Conservation (phyloP, 2,797 vertebrate genomes). For the Emydoidea blandingii region DNA sequence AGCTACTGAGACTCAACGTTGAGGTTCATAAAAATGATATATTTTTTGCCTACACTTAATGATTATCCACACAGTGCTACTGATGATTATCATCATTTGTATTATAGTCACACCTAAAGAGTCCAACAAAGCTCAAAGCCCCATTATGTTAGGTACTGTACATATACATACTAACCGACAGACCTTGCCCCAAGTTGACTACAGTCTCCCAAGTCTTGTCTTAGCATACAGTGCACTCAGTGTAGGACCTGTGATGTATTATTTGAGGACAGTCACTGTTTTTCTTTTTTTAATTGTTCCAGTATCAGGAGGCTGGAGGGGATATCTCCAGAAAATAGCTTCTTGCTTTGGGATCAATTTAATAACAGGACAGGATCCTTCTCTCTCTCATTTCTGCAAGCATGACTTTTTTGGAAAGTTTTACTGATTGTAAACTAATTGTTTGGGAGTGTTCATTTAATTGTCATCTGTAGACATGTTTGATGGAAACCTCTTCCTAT, state of each 20-base stretch:
- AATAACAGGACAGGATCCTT: neutral
- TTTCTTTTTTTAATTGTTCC: neutral
- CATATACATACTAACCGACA: neutral
- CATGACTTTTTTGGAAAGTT: neutral
- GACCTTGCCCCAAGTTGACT: neutral
- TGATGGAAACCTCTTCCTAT: neutral
- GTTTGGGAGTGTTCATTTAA: neutral
- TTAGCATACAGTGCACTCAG: neutral
- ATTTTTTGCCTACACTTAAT: neutral
- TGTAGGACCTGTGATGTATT: neutral
- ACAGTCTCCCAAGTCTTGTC: neutral
- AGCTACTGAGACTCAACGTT: neutral
- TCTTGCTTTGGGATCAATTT: neutral
- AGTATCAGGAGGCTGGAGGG: neutral
- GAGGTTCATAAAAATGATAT: neutral
- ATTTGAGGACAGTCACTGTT: neutral
- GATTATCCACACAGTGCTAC: neutral
- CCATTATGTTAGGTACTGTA: neutral
- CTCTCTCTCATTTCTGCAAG: neutral
- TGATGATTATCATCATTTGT: no score
- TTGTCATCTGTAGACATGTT: neutral
- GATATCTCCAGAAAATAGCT: neutral
- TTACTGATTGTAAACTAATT: neutral
- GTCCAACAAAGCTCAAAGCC: fast-evolving
- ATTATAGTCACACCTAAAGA: neutral